Evolutionary conservation across 2,888 invertebrate genomes (phyloP).

Genomic region (Mayetiola destructor): DNA sequence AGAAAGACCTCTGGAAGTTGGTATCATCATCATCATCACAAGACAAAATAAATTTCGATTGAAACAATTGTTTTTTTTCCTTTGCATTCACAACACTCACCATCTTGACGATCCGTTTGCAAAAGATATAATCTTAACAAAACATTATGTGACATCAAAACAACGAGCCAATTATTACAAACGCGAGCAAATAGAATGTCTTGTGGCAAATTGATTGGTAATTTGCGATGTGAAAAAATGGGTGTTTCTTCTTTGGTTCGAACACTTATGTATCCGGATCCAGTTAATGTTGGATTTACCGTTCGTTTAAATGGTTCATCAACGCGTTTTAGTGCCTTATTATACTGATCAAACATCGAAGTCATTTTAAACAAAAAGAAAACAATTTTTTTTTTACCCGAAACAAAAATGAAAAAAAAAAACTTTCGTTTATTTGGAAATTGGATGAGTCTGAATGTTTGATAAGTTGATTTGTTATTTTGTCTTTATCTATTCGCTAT

Average conservation of each 20-base stretch:
- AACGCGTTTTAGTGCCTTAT: slow-evolving; percentile 51
- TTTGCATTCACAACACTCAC: slow-evolving; percentile 33
- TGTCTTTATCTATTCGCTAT: background rate
- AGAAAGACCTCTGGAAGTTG: slow-evolving; percentile 28
- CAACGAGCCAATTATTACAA: slow-evolving; percentile 65
- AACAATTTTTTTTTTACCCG: too few species aligned
- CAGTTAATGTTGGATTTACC: slow-evolving; percentile 31
- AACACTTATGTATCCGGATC: slow-evolving; percentile 41
- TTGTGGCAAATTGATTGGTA: slow-evolving; percentile 64
- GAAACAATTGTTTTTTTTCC: background rate
- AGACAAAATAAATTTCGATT: background rate
- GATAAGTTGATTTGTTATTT: background rate
- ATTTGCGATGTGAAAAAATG: slow-evolving; percentile 74
- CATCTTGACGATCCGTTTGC: slow-evolving; percentile 61
- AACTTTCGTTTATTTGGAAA: background rate
- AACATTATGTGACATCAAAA: slow-evolving; percentile 70
- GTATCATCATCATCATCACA: too few species aligned
- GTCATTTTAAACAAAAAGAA: slow-evolving; percentile 42
- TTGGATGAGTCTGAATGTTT: background rate
- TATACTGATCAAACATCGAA: slow-evolving; percentile 72
- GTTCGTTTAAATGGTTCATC: slow-evolving; percentile 18
- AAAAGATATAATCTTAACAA: slow-evolving; percentile 69
- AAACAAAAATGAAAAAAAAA: background rate
- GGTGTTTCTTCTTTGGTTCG: slow-evolving; percentile 58
- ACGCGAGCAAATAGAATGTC: slow-evolving; percentile 67